Evolutionary conservation across 2,113 vertebrate genomes (phyloP).

Genomic region (Etheostoma cragini): DNA sequence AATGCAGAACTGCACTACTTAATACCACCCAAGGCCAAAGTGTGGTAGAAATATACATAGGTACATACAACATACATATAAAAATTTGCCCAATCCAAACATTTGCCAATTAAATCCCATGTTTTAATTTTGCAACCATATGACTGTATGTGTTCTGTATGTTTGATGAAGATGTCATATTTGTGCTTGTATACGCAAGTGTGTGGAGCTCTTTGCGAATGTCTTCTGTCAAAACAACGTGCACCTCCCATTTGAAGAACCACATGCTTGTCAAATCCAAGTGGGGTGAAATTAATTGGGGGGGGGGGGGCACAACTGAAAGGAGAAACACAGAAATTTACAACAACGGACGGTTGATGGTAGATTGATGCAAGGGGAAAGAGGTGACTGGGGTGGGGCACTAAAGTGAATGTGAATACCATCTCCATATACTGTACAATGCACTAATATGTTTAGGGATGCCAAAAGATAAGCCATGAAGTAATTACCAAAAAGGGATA

Average conservation of each 20-base stretch:
- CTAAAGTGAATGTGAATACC: constrained; percentile 72
- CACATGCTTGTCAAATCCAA: constrained; percentile 71
- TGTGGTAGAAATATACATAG: constrained; percentile 82
- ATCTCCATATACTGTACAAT: constrained; percentile 79
- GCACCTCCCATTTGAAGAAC: constrained; percentile 61
- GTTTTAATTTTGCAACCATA: constrained; percentile 51
- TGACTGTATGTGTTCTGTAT: constrained; percentile 53
- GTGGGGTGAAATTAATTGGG: constrained; percentile 46
- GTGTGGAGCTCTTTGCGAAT: constrained; percentile 61
- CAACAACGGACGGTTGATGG: constrained; percentile 76
- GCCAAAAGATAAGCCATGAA: constrained; percentile 65
- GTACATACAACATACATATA: constrained; percentile 76
- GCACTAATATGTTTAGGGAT: constrained; percentile 72
- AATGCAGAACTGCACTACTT: constrained; percentile 70
- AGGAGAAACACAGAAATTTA: constrained; percentile 65
- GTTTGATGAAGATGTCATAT: constrained; percentile 66
- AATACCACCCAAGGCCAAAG: constrained; percentile 76
- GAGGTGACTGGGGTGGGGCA: constrained; percentile 31
- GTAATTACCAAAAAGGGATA: constrained; percentile 61
- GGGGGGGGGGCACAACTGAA: constrained; percentile 28
- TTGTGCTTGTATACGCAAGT: constrained; percentile 82
- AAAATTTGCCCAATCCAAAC: constrained; percentile 77
- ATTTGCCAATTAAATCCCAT: constrained; percentile 68
- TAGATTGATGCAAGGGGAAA: constrained; percentile 57
- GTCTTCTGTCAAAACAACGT: constrained; percentile 72